Evolutionary conservation across 2,797 vertebrate species (phyloP), one percentile per base, ranked within the genome.

Genomic region (Graptemys geographica): DNA sequence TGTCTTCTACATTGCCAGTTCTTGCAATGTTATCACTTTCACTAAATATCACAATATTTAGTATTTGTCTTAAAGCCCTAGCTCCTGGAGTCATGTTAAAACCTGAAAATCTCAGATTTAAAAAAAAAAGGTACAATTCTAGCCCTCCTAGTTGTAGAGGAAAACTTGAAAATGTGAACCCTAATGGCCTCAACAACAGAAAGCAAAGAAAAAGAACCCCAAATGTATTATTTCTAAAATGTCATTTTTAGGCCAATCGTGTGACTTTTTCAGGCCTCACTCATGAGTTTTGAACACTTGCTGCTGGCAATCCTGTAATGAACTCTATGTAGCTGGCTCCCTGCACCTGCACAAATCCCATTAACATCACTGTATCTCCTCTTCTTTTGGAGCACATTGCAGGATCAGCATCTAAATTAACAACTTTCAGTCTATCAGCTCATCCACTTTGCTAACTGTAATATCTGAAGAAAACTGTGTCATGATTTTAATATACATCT

Each of bases 381-480:
- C 18, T n/a, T 37, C 19, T 41, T 72, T 84, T 83, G 47, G 92
- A 41, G 96, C 51, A 96, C 6, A 3, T 41, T 72, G n/a, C 65
- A 41, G 18, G 19, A 72, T 72, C n/a, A 72, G 65, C 37, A 11
- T 41, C n/a, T 72, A 41, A 72, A 41, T 72, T 69, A 69, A 37
- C n/a, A 69, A 93, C 96, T 97, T 72, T 98, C 93, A 98, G 98
- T 98, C 97, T 78, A 53, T 44, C 93, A 90, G 97, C 95, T 98
- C 96, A 96, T 94, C 76, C 90, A 78, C n/a, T 76, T 88, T 90
- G 94, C 96, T 88, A 91, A 62, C 81, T 89, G 86, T 93, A 87
- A 57, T 80, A 90, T 94, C 74, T 59, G 56, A 96, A 91, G 91
- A 94, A 94, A 76, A 79, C 47, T 82, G 85, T 95, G 92, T 88